phyloP scores from a whole-genome alignment of 2,113 vertebrate species.

The Festucalex cinctus region DNA sequence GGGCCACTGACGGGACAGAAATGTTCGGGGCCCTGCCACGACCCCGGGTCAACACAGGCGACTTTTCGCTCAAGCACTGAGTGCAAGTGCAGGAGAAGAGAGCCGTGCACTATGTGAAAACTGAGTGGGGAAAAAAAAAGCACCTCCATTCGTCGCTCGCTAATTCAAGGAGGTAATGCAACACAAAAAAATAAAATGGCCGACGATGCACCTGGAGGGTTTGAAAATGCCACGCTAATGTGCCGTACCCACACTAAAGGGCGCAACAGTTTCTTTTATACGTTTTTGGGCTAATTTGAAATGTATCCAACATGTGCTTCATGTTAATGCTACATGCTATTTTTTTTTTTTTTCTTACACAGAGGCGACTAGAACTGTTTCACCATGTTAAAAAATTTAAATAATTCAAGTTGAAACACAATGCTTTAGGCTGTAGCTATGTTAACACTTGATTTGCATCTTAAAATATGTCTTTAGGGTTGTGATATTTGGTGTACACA shows the following conservation, averaged over 20 bases:
- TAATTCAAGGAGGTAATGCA: slow-evolving; percentile 31
- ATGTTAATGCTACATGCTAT: not conserved
- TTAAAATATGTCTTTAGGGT: no score
- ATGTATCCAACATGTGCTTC: no score
- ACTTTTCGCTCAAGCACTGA: slow-evolving; percentile 83
- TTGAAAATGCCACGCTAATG: not conserved
- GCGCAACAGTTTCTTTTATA: not conserved
- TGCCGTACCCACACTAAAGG: not conserved
- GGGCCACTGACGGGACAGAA: slow-evolving; percentile 83
- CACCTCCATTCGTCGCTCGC: slow-evolving; percentile 37
- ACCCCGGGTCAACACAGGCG: slow-evolving; percentile 88
- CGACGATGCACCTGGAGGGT: not conserved
- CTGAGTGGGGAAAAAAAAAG: not conserved
- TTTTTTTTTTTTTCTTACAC: not conserved
- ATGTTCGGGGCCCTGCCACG: slow-evolving; percentile 89
- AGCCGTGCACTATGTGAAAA: not conserved
- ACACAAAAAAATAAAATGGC: slow-evolving; percentile 6
- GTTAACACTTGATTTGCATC: no score
- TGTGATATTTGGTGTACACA: no score
- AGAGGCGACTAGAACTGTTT: not conserved
- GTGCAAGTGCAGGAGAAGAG: not conserved
- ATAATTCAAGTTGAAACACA: not conserved
- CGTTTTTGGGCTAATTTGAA: no score
- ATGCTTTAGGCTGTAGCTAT: not conserved
- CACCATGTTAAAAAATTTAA: not conserved